Percentiles rank a stretch among this genome's conserved stretches.
These are phyloP conservation scores for Tenrec ecaudatus DNA, from an alignment of 2,113 vertebrate species.

Conservation along the genomic window DNA sequence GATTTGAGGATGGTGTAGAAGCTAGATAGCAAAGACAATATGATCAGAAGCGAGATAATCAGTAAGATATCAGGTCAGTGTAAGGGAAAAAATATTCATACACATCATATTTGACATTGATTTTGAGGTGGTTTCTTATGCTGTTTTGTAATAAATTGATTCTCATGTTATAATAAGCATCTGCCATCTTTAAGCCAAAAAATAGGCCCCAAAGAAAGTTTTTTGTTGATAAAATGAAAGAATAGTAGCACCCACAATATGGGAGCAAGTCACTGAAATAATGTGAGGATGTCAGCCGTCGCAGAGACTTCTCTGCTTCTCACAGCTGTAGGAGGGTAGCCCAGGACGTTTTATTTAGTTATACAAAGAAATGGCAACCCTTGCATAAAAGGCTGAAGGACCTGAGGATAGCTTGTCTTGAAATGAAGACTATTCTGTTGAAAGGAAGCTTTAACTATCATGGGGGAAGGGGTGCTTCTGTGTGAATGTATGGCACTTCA, in stretches of 20 bases:
- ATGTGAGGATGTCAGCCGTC: background rate
- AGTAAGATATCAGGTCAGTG: background rate
- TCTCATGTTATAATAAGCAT: background rate
- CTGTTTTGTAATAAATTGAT: background rate
- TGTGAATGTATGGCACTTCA: too few relatives aligned
- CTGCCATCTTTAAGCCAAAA: constrained; percentile 22
- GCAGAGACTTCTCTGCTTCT: constrained; percentile 22
- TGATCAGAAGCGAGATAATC: background rate
- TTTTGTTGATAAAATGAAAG: constrained; percentile 17
- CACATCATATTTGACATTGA: background rate
- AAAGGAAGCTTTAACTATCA: background rate
- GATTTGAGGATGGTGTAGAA: background rate
- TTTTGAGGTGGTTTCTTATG: constrained; percentile 11
- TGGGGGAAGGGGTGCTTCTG: background rate
- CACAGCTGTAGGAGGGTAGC: background rate
- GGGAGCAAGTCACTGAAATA: background rate
- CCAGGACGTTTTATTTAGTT: constrained; percentile 17
- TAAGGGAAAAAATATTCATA: background rate
- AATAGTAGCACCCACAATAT: background rate
- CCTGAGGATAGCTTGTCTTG: background rate
- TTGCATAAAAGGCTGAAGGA: constrained; percentile 36
- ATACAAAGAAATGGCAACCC: background rate
- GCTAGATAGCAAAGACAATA: background rate
- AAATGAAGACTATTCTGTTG: constrained; percentile 7
- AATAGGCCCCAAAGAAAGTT: background rate